A percentile compares a stretch with the other conserved stretches of the same genome.
Conservation (phyloP, 2,797 vertebrate genomes). For the Intellagama lesueurii region DNA sequence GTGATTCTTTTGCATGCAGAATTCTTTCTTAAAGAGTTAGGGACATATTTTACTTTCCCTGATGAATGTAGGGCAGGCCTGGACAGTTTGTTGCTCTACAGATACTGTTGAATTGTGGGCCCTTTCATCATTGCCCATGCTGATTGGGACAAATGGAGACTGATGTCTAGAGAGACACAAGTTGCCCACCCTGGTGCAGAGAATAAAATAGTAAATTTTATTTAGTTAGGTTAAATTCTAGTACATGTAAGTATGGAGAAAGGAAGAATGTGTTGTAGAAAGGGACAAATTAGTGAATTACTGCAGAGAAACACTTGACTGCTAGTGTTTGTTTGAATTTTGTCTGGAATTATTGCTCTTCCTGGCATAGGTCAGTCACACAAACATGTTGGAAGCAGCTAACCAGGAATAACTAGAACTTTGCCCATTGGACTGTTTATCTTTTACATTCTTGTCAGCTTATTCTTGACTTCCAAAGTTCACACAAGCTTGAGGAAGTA, state of each 20-base stretch:
- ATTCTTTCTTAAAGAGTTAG: neutral
- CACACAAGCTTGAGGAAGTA: neutral
- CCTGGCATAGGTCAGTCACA: neutral
- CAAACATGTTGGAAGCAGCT: neutral
- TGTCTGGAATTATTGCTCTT: neutral
- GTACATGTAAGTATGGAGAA: neutral
- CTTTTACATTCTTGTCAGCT: conserved; percentile 27
- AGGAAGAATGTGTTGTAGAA: neutral
- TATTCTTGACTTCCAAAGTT: conserved; percentile 33
- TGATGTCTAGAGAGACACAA: neutral
- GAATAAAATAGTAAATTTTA: neutral
- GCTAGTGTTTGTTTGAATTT: neutral
- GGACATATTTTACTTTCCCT: neutral
- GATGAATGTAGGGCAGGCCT: neutral
- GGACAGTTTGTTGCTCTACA: neutral
- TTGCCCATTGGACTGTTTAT: conserved; percentile 35
- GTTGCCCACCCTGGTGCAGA: neutral
- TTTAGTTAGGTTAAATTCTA: neutral
- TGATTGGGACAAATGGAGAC: too few relatives aligned
- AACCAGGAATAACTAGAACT: conserved; percentile 13
- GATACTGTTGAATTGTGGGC: neutral
- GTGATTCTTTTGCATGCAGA: neutral
- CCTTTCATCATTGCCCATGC: neutral
- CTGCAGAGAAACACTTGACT: neutral
- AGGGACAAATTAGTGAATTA: neutral